phyloP scores from a whole-genome alignment of 2,888 invertebrate genomes.

The Boloria euphrosyne region DNA sequence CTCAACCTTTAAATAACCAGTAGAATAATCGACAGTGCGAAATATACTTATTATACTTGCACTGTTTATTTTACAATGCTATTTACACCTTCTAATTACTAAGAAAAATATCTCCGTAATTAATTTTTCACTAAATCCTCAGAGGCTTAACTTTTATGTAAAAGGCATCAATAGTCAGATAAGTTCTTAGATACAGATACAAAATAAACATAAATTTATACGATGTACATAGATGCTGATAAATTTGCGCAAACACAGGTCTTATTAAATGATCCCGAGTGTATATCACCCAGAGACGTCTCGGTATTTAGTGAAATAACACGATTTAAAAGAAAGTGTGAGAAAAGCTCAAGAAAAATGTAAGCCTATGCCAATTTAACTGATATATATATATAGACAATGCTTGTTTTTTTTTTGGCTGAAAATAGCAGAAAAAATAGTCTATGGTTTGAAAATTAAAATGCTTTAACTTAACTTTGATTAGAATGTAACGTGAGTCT shows the following conservation, averaged over 20 bases:
- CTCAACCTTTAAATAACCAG: too few species aligned
- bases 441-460: too few species aligned
- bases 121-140: constrained; percentile 8
- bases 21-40: too few species aligned
- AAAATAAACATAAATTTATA: constrained; percentile 29
- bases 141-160: constrained; percentile 29
- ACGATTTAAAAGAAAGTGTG: constrained; percentile 20
- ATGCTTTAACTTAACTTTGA: too few species aligned
- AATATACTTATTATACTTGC: too few species aligned
- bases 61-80: too few species aligned
- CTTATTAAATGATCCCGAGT: constrained; percentile 22
- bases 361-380: constrained; percentile 25
- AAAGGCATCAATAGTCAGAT: constrained; percentile 37
- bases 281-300: constrained; percentile 19
- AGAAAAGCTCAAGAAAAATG: constrained; percentile 22
- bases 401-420: too few species aligned
- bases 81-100: neutral
- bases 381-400: neutral
- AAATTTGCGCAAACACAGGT: constrained; percentile 29
- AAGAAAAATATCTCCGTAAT: neutral
- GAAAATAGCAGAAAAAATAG: too few species aligned
- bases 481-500: too few species aligned
- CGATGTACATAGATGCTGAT: constrained; percentile 28
- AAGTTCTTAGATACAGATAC: constrained; percentile 19
- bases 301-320: constrained; percentile 29